Evolutionary conservation across 2,797 vertebrate species (phyloP).

Genomic region (Leptodactylus fallax): DNA sequence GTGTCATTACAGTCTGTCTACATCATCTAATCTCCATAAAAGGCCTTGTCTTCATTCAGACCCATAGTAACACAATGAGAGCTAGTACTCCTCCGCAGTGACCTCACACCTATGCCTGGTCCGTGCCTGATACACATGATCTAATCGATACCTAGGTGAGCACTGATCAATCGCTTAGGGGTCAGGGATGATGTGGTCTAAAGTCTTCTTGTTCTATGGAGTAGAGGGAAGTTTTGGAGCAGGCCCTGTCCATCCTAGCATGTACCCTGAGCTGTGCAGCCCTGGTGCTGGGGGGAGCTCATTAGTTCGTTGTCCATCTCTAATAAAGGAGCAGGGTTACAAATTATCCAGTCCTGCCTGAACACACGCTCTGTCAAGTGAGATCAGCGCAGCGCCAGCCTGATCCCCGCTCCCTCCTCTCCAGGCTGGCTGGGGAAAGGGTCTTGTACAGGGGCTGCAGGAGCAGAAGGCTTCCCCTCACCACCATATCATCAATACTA

Average conservation of each 20-base stretch:
- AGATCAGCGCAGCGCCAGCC: slow-evolving; percentile 80
- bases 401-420: slow-evolving; percentile 72
- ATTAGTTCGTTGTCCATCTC: slow-evolving; percentile 89
- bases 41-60: no score
- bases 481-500: slow-evolving; percentile 73
- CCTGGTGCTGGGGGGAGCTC: slow-evolving; percentile 83
- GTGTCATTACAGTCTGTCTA: no score
- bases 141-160: not conserved
- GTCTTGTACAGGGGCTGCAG: slow-evolving; percentile 75
- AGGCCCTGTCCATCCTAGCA: slow-evolving; percentile 65
- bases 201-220: slow-evolving; percentile 69
- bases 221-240: slow-evolving; percentile 74
- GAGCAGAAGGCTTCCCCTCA: slow-evolving; percentile 74
- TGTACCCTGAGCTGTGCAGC: slow-evolving; percentile 87
- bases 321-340: slow-evolving; percentile 90
- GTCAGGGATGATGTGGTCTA: slow-evolving; percentile 29
- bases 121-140: not conserved
- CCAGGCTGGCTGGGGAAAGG: slow-evolving; percentile 75
- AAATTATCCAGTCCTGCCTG: slow-evolving; percentile 86
- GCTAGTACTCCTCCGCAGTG: not conserved
- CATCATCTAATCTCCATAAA: not conserved
- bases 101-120: not conserved
- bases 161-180: not conserved
- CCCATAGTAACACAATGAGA: not conserved
- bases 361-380: slow-evolving; percentile 89